Percentiles rank a stretch among this genome's conserved stretches.
Evolutionary conservation across 2,888 invertebrate species (phyloP).

Genomic region (Caenorhabditis angaria): DNA sequence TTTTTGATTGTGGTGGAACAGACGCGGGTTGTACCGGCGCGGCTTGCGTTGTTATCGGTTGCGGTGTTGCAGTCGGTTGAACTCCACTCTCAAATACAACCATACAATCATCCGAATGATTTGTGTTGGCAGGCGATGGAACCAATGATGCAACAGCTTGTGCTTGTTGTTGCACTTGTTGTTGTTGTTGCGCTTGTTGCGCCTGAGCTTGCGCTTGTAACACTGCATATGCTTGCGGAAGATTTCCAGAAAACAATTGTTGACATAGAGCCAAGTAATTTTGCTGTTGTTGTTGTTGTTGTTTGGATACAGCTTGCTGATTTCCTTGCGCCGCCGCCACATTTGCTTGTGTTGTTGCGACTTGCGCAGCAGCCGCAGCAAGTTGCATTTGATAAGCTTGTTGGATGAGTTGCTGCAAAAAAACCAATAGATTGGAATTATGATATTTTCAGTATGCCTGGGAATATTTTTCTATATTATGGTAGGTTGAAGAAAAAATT

Average conservation of each 20-base stretch:
- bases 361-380: background rate
- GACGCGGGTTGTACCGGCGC: background rate
- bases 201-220: background rate
- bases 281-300: background rate
- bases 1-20: background rate
- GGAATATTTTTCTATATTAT: too few relatives aligned
- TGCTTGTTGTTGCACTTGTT: conserved; percentile 7
- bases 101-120: conserved; percentile 6
- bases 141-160: background rate
- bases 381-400: too few relatives aligned
- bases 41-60: background rate
- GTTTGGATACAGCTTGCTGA: background rate
- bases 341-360: background rate
- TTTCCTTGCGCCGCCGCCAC: too few relatives aligned
- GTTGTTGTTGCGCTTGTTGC: conserved; percentile 7
- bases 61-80: too few relatives aligned
- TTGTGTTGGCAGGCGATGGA: background rate
- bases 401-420: too few relatives aligned
- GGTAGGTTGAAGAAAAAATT: too few relatives aligned
- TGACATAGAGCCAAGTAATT: too few relatives aligned
- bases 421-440: too few relatives aligned
- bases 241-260: too few relatives aligned
- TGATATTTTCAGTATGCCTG: too few relatives aligned
- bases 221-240: background rate
- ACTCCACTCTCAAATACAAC: conserved; percentile 4